A percentile compares a stretch with the other conserved stretches of the same genome.
phyloP scores from a whole-genome alignment of 2,888 invertebrate species.

The Theodoxus fluviatilis region DNA sequence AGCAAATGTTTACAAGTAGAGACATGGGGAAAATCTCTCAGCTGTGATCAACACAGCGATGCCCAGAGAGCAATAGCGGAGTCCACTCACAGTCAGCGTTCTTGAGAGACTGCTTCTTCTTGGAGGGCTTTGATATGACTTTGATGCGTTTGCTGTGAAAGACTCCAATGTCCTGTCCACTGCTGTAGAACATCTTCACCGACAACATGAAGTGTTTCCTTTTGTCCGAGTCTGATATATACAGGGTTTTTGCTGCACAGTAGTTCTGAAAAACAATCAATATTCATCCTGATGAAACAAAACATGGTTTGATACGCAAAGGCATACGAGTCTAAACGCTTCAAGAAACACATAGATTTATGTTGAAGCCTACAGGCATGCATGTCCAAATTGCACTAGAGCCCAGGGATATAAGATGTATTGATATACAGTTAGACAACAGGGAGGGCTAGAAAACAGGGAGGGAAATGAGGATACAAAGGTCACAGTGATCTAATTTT shows the following conservation, averaged over 20 bases:
- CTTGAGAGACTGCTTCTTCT: constrained; percentile 98
- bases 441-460: too few relatives aligned
- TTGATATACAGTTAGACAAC: too few relatives aligned
- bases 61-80: too few relatives aligned
- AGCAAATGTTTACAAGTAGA: neutral
- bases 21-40: too few relatives aligned
- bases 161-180: constrained; percentile 96
- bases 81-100: constrained; percentile 84
- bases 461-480: too few relatives aligned
- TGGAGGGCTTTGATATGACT: constrained; percentile 99
- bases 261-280: constrained; percentile 77
- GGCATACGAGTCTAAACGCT: too few relatives aligned
- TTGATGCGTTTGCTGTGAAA: constrained; percentile 99
- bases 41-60: too few relatives aligned
- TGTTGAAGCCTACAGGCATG: too few relatives aligned
- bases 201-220: constrained; percentile 99
- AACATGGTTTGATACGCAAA: constrained; percentile 28
- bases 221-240: constrained; percentile 99
- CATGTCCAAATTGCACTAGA: too few relatives aligned
- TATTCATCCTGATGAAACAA: neutral
- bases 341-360: neutral
- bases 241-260: constrained; percentile 98
- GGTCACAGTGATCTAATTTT: too few relatives aligned
- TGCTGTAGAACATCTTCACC: constrained; percentile 98
- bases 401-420: too few relatives aligned